Base-by-base conservation (phyloP, 2,797 vertebrate genomes). In the Echeneis naucrates region DNA sequence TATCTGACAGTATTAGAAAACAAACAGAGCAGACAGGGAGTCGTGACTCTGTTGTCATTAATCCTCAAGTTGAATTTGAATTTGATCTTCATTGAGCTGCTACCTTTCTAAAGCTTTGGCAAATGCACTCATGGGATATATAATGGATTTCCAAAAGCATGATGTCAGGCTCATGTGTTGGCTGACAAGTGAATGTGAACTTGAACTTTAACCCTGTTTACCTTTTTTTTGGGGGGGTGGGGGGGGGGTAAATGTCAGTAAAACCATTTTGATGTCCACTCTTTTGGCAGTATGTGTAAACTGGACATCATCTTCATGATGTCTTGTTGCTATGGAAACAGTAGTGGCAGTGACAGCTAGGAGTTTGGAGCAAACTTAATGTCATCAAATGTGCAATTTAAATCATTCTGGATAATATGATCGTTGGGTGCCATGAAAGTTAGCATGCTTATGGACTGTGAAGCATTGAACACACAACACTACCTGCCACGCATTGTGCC, bases 321-420 rank as follows among this genome's bases (percentile, higher is more conserved):
- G 78, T 82, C 75, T 77, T 78, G 87, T 92, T 84, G 77, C 90
- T 82, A 90, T 90, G 86, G 90, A 88, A 80, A 92, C 87, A 23
- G 73, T 52, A 62, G 33, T 75, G 75, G 74, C 42, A 63, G 70
- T 82, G 65, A 89, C 71, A 74, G 63, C 55, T 61, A 53, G 69
- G 60, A 55, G 16, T 17, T 58, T 73, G 17, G 23, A 44, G 13
- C 10, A 47, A 47, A 38, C 48, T 57, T 63, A n/a, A 13, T 8
- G 5, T 68, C 9, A 30, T 59, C 12, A 5, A 51, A 51, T 48
- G 8, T 21, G n/a, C 23, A 16, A 48, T 27, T 57, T 24, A 58
- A 44, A 47, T 12, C 12, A 33, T 2, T 19, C 7, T 0, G 27
- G n/a, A 38, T 4, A 17, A 11, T 38, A 19, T 5, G 8, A n/a